phyloP scores from a whole-genome alignment of 2,797 vertebrate genomes.

The Tadarida brasiliensis region DNA sequence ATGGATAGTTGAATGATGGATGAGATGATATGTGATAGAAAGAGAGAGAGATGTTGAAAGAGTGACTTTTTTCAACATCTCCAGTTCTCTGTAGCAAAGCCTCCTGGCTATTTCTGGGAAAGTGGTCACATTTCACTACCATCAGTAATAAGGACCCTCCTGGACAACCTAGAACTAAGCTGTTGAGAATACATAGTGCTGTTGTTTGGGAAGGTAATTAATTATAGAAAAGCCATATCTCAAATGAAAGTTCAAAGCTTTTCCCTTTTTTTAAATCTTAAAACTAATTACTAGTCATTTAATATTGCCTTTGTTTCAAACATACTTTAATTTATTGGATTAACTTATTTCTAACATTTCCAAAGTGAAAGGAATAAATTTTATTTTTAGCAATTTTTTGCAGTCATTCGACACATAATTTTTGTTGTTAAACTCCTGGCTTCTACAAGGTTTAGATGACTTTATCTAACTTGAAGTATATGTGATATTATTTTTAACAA shows the following conservation, averaged over 20 bases:
- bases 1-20: background rate
- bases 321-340: background rate
- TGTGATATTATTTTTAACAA: background rate
- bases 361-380: background rate
- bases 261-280: background rate
- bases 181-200: background rate
- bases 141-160: background rate
- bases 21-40: background rate
- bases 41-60: background rate
- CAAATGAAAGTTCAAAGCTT: background rate
- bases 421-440: background rate
- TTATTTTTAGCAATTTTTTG: background rate
- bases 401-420: background rate
- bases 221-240: background rate
- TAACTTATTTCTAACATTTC: background rate
- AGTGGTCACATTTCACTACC: background rate
- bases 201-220: background rate
- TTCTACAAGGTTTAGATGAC: background rate
- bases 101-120: background rate
- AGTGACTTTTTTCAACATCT: background rate
- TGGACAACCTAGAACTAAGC: background rate
- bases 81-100: background rate
- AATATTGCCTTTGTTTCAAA: background rate
- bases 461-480: conserved; percentile 2
- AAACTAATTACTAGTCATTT: background rate